These are phyloP conservation scores for Capitulum mitella DNA, from an alignment of 2,888 invertebrate species.

Conservation along the genomic window DNA sequence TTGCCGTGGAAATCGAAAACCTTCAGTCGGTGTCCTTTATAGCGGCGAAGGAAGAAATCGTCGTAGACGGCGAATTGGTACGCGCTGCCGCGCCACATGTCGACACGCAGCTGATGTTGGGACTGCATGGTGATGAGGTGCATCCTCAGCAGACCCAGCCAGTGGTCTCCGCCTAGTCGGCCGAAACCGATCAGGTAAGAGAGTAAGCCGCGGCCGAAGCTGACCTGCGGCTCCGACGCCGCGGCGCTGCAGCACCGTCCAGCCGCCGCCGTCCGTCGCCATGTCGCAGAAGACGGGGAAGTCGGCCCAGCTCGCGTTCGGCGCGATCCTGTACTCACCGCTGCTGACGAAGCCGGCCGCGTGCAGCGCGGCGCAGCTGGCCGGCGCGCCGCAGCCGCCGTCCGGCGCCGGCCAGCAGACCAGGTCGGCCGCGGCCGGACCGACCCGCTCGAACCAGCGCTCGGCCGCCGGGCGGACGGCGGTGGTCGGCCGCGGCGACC, in stretches of 20 bases:
- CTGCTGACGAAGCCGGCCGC: background rate
- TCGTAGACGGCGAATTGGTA: too few species aligned
- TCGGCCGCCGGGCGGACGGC: background rate
- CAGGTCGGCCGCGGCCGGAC: background rate
- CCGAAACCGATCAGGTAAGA: background rate
- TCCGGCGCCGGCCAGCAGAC: background rate
- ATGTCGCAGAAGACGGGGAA: slow-evolving; percentile 25
- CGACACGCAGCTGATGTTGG: background rate
- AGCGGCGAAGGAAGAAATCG: too few species aligned
- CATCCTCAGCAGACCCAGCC: background rate
- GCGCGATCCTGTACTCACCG: background rate
- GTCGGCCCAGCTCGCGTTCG: background rate
- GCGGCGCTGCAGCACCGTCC: slow-evolving; percentile 29
- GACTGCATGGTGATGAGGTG: background rate
- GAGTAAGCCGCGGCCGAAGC: background rate
- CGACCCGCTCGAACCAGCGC: background rate
- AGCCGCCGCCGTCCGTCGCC: slow-evolving; percentile 26
- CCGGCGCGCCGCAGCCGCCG: background rate
- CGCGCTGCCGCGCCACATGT: background rate
- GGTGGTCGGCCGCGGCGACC: background rate
- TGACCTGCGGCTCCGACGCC: background rate
- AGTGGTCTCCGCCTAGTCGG: background rate
- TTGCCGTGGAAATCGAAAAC: too few species aligned
- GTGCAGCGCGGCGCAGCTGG: background rate
- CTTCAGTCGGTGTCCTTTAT: too few species aligned